Conservation (phyloP, 2,797 vertebrate species). For the Sebastes taczanowskii region DNA sequence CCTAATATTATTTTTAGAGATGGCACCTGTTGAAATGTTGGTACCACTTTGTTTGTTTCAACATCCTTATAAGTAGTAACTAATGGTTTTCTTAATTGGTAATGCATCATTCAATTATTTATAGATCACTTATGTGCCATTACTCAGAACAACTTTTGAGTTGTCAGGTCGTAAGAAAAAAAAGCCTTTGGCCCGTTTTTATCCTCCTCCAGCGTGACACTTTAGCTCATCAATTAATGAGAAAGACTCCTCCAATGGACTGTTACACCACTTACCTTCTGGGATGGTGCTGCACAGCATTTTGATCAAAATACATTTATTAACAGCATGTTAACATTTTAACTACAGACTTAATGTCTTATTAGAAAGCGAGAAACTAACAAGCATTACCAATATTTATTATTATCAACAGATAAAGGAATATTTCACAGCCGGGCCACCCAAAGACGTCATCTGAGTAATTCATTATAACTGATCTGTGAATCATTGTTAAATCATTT, state of each 20-base stretch:
- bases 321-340: background rate
- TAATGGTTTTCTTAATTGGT: background rate
- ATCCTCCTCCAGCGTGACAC: background rate
- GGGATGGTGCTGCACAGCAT: background rate
- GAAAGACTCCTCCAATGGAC: background rate
- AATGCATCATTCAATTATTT: background rate
- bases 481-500: too few relatives aligned
- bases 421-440: too few relatives aligned
- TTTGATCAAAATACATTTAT: background rate
- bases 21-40: background rate
- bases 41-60: background rate
- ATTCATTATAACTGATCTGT: too few relatives aligned
- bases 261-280: background rate
- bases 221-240: background rate
- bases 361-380: background rate
- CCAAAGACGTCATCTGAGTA: too few relatives aligned
- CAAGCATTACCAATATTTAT: background rate
- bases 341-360: too few relatives aligned
- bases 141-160: background rate
- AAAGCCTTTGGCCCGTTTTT: background rate
- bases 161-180: background rate
- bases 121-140: background rate
- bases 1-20: background rate
- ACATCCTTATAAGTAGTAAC: background rate
- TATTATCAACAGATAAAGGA: too few relatives aligned